Evolutionary conservation across 2,888 invertebrate genomes (phyloP).

Genomic region (Lepidonotus clava): DNA sequence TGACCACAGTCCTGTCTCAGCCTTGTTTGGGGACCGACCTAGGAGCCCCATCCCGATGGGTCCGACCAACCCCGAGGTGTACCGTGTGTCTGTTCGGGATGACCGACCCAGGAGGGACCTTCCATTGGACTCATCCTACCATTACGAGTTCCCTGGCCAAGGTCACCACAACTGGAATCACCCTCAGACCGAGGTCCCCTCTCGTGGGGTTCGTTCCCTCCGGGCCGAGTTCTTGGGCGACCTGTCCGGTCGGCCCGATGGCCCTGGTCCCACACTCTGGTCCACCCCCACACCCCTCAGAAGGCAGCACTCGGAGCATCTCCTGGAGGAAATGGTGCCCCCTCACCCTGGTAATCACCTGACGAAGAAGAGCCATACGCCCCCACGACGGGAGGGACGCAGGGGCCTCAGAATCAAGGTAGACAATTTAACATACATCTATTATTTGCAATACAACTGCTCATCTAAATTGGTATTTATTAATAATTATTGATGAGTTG

Average conservation of each 20-base stretch:
- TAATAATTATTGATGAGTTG: neutral
- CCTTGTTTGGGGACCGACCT: too few relatives aligned
- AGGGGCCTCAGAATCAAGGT: neutral
- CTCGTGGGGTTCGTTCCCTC: neutral
- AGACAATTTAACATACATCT: too few relatives aligned
- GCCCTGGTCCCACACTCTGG: neutral
- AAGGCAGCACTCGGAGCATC: neutral
- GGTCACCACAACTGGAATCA: neutral
- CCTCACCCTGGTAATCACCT: too few relatives aligned
- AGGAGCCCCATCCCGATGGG: too few relatives aligned
- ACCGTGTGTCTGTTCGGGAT: too few relatives aligned
- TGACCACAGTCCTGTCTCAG: too few relatives aligned
- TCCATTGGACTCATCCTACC: neutral
- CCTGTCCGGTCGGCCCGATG: neutral
- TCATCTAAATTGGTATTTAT: neutral
- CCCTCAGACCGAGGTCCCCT: neutral
- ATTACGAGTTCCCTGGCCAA: neutral
- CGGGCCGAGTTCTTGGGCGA: neutral
- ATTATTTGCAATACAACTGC: too few relatives aligned
- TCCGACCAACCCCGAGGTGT: too few relatives aligned
- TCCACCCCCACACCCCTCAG: neutral
- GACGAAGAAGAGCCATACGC: too few relatives aligned
- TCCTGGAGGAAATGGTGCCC: constrained; percentile 8
- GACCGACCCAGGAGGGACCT: too few relatives aligned
- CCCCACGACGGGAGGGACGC: neutral